Base-by-base conservation (phyloP, 2,888 invertebrate species). In the Trichacis sp. region DNA sequence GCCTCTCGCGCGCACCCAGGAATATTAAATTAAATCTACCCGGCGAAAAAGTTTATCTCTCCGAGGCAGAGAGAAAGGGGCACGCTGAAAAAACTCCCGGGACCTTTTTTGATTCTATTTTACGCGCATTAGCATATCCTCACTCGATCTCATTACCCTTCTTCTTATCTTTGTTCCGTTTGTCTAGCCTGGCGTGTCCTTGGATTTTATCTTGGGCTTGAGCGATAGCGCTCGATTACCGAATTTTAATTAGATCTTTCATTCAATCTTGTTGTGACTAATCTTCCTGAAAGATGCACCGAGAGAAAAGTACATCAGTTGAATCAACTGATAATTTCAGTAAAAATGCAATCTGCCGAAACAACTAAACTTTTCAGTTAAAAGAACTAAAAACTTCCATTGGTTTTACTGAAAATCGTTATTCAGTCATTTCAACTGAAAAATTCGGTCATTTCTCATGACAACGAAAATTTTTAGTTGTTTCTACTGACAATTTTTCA, bases 1-100 rank as follows among this genome's bases (percentile, higher is more conserved):
- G 72, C 76, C 73, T 66, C n/a, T n/a, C n/a, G 73, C 74, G 73
- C 74, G 74, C 77, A 73, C 74, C 71, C 75, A 74, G 71, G 76
- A 80, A 80, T 81, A 80, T 80, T 79, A 77, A 78, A 79, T 80
- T 77, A 73, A 77, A 76, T 60, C 77, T 74, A 71, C 74, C 72
- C 74, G 71, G 64, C 69, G 65, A 69, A 71, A 71, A 74, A 69
- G 67, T 61, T 49, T 46, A 56, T 62, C 66, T 61, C 58, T 38
- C 43, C 53, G 45, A n/a, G 45, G 8, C 24, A 24, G 53, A 47
- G 52, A 54, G n/a, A n/a, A n/a, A 58, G 55, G 24, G 11, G 15
- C n/a, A n/a, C n/a, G n/a, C 36, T 58, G 30, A 64, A 60, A 42
- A 38, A 33, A 48, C n/a, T n/a, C n/a, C n/a, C n/a, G n/a, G n/a